Conservation (phyloP, 1,140 invertebrate genomes). For the Drosophila neocordata region DNA sequence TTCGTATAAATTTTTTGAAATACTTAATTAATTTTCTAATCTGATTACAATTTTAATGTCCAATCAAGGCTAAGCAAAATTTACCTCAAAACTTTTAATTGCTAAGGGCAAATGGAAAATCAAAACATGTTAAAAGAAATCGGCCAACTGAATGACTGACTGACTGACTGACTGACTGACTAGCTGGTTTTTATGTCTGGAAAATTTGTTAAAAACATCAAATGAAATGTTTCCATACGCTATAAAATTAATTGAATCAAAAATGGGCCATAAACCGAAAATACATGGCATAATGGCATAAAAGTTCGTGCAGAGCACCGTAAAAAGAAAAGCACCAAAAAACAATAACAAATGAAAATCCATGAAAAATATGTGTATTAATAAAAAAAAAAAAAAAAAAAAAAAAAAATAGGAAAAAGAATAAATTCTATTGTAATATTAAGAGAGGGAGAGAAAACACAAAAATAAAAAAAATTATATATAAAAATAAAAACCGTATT, state of each 20-base stretch:
- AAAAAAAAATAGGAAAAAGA: neutral
- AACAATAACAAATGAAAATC: neutral
- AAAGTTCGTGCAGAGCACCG: constrained; percentile 23
- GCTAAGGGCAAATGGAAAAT: constrained; percentile 2
- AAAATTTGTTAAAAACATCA: constrained; percentile 67
- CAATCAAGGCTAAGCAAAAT: constrained; percentile 1
- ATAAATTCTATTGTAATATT: constrained; percentile 7
- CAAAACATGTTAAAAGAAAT: neutral
- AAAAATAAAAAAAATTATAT: too few relatives aligned
- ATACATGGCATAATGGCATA: constrained; percentile 53
- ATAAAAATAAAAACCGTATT: too few relatives aligned
- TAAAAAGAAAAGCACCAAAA: too few relatives aligned
- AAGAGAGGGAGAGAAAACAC: neutral
- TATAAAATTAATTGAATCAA: constrained; percentile 75
- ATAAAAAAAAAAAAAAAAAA: constrained; percentile 23
- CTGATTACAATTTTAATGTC: constrained; percentile 5
- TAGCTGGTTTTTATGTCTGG: constrained; percentile 42
- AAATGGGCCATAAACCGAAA: constrained; percentile 62
- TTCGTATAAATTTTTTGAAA: neutral
- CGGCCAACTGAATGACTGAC: neutral
- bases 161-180: constrained; percentile 20
- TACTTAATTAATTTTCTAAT: constrained; percentile 6
- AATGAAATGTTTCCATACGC: constrained; percentile 64
- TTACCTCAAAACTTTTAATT: constrained; percentile 9
- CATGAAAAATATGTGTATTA: constrained; percentile 29